Percentiles rank a stretch among this genome's conserved stretches.
Conservation (phyloP, 2,797 vertebrate species). For the Peromyscus aztecus region DNA sequence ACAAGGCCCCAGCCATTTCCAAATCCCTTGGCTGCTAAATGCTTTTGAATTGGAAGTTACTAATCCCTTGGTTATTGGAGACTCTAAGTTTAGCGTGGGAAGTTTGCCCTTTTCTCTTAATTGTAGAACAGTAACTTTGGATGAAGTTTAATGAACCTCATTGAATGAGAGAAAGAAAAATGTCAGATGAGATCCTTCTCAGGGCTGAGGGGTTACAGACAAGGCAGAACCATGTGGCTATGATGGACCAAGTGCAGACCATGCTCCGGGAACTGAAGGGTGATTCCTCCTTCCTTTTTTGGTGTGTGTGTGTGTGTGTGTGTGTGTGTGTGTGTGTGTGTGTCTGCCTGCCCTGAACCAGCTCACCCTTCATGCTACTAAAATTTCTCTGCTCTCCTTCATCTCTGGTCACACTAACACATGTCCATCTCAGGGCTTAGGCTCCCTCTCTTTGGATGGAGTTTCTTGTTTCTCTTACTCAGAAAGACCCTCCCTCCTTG, state of each 20-base stretch:
- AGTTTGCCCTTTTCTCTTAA: not conserved
- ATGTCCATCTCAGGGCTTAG: too few relatives aligned
- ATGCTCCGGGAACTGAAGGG: not conserved
- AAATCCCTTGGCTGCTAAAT: conserved; percentile 55
- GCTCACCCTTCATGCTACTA: not conserved
- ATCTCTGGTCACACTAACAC: not conserved
- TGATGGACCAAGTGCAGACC: not conserved
- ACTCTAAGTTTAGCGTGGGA: conserved; percentile 53
- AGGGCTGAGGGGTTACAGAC: not conserved
- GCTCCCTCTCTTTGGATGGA: not conserved
- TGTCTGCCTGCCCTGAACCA: not conserved
- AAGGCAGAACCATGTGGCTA: not conserved
- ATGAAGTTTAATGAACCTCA: not conserved
- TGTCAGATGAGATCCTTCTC: not conserved
- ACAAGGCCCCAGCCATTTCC: conserved; percentile 52
- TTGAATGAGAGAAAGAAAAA: not conserved
- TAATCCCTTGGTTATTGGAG: conserved; percentile 55
- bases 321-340: too few relatives aligned
- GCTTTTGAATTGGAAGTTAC: conserved; percentile 36
- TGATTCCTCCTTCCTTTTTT: not conserved
- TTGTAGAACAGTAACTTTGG: not conserved
- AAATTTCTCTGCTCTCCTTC: not conserved
- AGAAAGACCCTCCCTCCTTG: not conserved
- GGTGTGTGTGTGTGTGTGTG: too few relatives aligned
- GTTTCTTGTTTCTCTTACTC: not conserved